A percentile compares a stretch with the other conserved stretches of the same genome.
phyloP scores from a whole-genome alignment of 2,113 vertebrate species.

The Antechinus stuartii region DNA sequence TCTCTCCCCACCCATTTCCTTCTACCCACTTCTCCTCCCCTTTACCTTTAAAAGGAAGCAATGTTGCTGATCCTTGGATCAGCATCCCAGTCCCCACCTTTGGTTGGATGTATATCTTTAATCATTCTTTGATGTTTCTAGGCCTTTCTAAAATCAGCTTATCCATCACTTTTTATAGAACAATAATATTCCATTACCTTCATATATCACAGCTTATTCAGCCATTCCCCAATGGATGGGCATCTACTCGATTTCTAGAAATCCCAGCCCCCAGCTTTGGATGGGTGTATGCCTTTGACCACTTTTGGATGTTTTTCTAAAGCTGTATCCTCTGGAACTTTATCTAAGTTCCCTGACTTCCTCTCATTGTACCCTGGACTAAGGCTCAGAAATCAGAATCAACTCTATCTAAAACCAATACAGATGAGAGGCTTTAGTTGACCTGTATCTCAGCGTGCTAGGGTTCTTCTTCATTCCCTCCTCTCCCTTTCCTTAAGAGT shows the following conservation, averaged over 20 bases:
- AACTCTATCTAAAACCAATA: not conserved
- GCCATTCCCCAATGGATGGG: too few relatives aligned
- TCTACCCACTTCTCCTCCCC: not conserved
- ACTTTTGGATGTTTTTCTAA: not conserved
- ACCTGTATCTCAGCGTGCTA: not conserved
- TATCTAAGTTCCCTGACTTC: not conserved
- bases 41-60: not conserved
- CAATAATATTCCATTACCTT: too few relatives aligned
- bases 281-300: not conserved
- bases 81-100: not conserved
- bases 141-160: too few relatives aligned
- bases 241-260: too few relatives aligned
- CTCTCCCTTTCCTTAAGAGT: not conserved
- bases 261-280: not conserved
- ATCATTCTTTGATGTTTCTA: too few relatives aligned
- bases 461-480: not conserved
- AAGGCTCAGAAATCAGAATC: not conserved
- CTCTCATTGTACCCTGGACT: not conserved
- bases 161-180: too few relatives aligned
- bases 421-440: not conserved
- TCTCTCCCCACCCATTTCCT: not conserved
- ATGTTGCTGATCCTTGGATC: not conserved
- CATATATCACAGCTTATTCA: too few relatives aligned
- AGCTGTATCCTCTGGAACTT: not conserved
- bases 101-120: too few relatives aligned